These are phyloP conservation scores for Bombus confusus DNA, from an alignment of 1,140 invertebrate species.

Conservation along the genomic window DNA sequence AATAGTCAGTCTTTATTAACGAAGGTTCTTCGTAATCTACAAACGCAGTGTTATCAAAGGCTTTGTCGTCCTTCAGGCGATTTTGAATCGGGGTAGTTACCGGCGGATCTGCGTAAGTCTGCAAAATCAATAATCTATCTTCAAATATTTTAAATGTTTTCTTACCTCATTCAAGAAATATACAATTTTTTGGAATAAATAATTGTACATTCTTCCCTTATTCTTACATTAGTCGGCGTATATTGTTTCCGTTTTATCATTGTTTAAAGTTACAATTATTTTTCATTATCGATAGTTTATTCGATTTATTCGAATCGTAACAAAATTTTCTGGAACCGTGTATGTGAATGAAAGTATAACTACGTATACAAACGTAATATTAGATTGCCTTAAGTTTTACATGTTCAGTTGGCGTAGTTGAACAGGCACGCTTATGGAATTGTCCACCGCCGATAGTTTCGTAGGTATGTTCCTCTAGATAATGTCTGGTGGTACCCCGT, in stretches of 20 bases:
- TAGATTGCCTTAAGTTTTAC: conserved; percentile 81
- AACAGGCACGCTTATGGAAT: conserved; percentile 70
- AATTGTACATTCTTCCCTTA: neutral
- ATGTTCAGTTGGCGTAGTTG: conserved; percentile 77
- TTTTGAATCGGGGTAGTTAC: conserved; percentile 67
- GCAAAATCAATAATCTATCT: conserved; percentile 49
- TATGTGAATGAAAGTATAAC: conserved; percentile 7
- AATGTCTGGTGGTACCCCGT: conserved; percentile 86
- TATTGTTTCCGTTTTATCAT: neutral
- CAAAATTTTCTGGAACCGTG: neutral
- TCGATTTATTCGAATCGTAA: too few relatives aligned
- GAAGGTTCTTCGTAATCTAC: conserved; percentile 89
- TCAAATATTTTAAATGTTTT: conserved; percentile 42
- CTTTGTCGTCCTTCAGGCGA: conserved; percentile 78
- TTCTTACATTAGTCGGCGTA: neutral
- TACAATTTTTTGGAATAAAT: neutral
- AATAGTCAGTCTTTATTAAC: conserved; percentile 88
- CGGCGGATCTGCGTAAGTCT: conserved; percentile 79
- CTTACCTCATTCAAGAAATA: neutral
- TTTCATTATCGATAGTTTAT: neutral
- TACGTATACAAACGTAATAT: conserved; percentile 60
- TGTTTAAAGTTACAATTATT: neutral
- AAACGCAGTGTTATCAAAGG: conserved; percentile 88
- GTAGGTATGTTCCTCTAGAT: conserved; percentile 88
- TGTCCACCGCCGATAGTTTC: conserved; percentile 86